Evolutionary conservation across 2,797 vertebrate genomes (phyloP).

Genomic region (Steatocranus sp.): DNA sequence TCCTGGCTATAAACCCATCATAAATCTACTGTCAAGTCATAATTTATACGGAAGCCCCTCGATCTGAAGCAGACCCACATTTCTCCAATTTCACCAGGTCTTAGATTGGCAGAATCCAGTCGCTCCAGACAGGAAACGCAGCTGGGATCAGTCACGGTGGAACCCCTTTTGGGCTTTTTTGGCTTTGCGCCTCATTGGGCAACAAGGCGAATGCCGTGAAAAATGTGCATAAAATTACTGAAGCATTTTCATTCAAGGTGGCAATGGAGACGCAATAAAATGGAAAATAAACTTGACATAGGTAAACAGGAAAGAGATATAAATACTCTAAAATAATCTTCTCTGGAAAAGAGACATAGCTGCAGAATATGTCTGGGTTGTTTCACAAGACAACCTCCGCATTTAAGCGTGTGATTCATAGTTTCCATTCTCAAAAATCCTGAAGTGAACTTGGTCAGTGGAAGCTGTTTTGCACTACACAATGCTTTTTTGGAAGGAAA

Average conservation of each 20-base stretch:
- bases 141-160: conserved; percentile 32
- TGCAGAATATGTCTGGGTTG: conserved; percentile 52
- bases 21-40: conserved; percentile 37
- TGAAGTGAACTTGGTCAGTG: conserved; percentile 34
- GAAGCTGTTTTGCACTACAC: conserved; percentile 24
- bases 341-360: conserved; percentile 32
- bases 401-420: conserved; percentile 64
- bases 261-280: conserved; percentile 15
- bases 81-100: conserved; percentile 44
- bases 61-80: conserved; percentile 37
- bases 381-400: conserved; percentile 49
- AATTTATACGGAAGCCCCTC: conserved; percentile 41
- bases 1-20: conserved; percentile 53
- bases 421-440: conserved; percentile 63
- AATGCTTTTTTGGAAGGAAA: conserved; percentile 8
- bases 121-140: conserved; percentile 37
- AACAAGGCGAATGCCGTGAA: conserved; percentile 11
- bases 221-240: conserved; percentile 26
- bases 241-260: conserved; percentile 18
- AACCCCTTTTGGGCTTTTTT: conserved; percentile 32
- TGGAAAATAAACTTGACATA: conserved; percentile 39
- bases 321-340: conserved; percentile 19
- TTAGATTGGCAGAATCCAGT: conserved; percentile 55
- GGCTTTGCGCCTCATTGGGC: conserved; percentile 6
- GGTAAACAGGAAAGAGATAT: conserved; percentile 42